Conservation (phyloP, 2,113 vertebrate species). For the Thinocorus orbignyianus region DNA sequence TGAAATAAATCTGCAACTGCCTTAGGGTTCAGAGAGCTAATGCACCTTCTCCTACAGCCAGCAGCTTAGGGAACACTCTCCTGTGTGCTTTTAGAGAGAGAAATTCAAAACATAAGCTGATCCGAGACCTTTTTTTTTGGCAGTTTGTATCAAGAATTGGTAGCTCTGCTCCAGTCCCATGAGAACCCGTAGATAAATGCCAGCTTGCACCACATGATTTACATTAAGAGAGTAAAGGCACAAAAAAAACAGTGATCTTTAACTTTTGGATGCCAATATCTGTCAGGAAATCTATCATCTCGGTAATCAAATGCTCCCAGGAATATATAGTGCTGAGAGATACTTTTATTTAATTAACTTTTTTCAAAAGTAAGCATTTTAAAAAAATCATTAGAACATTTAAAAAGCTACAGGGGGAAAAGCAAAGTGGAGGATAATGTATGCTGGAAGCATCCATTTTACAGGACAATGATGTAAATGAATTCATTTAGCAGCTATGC, state of each 20-base stretch:
- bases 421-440: neutral
- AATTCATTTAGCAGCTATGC: slow-evolving; percentile 10
- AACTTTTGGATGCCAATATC: neutral
- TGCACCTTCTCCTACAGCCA: neutral
- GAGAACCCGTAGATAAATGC: neutral
- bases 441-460: neutral
- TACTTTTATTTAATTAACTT: slow-evolving; percentile 58
- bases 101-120: neutral
- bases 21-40: neutral
- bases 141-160: neutral
- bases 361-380: slow-evolving; percentile 22
- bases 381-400: slow-evolving; percentile 36
- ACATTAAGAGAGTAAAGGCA: neutral
- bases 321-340: neutral
- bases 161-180: neutral
- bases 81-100: neutral
- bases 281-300: slow-evolving; percentile 30
- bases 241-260: neutral
- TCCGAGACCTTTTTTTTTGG: neutral
- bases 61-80: neutral
- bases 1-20: neutral
- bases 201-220: neutral
- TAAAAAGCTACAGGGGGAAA: slow-evolving; percentile 1
- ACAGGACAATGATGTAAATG: neutral
- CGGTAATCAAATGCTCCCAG: slow-evolving; percentile 8